Conservation (phyloP, 1,140 invertebrate genomes). For the Asbolus verrucosus region DNA sequence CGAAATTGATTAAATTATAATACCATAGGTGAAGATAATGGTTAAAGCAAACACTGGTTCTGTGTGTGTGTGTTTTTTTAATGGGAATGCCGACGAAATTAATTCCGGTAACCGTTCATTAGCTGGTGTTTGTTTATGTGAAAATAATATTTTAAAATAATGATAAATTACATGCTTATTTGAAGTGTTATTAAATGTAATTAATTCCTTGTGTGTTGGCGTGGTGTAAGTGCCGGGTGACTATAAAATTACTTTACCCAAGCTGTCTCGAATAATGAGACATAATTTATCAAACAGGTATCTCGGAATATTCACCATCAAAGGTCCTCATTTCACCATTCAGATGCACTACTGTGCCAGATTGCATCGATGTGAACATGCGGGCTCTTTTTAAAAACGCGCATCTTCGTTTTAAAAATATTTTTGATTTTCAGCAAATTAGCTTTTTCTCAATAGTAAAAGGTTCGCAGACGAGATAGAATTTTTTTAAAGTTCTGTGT, state of each 20-base stretch:
- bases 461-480: no score
- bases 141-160: constrained; percentile 36
- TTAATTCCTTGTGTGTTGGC: constrained; percentile 35
- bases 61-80: constrained; percentile 31
- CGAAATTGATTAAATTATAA: constrained; percentile 39
- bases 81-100: constrained; percentile 22
- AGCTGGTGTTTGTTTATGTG: constrained; percentile 30
- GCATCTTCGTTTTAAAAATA: no score
- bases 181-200: constrained; percentile 31
- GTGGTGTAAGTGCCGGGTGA: constrained; percentile 24
- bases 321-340: no score
- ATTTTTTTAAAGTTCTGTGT: no score
- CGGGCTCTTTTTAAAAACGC: no score
- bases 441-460: no score
- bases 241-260: constrained; percentile 31
- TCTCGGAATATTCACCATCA: neutral
- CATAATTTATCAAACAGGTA: constrained; percentile 32
- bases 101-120: constrained; percentile 23
- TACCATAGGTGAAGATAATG: constrained; percentile 35
- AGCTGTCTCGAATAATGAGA: constrained; percentile 32
- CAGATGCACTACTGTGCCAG: no score
- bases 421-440: no score
- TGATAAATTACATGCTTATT: constrained; percentile 29
- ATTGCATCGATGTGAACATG: no score
- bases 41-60: constrained; percentile 20